Evolutionary conservation across 2,113 vertebrate species (phyloP).

Genomic region (Danionella cerebrum): DNA sequence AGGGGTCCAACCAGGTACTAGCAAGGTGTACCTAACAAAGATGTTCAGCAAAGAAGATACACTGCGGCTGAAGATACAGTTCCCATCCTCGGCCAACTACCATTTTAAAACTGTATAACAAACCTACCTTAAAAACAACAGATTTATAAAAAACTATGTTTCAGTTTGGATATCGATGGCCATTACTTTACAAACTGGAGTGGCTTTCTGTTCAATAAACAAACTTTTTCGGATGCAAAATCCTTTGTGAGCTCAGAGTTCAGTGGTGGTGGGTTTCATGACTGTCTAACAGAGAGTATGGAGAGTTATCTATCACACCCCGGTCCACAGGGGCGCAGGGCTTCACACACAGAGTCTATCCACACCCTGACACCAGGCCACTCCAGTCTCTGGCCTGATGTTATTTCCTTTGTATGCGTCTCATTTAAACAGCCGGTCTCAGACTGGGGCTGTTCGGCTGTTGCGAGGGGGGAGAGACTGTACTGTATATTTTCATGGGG

Average conservation of each 20-base stretch:
- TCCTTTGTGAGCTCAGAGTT: neutral
- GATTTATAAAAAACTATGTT: too few species aligned
- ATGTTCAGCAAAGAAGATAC: too few species aligned
- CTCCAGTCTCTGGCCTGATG: conserved; percentile 11
- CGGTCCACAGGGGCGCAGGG: neutral
- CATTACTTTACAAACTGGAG: too few species aligned
- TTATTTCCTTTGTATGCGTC: neutral
- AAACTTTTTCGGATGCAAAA: too few species aligned
- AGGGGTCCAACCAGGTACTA: too few species aligned
- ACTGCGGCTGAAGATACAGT: too few species aligned
- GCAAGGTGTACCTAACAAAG: too few species aligned
- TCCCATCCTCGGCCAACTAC: too few species aligned
- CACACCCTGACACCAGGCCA: neutral
- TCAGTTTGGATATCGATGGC: too few species aligned
- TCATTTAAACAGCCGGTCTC: neutral
- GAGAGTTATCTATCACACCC: neutral
- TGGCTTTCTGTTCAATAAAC: too few species aligned
- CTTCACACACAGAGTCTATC: neutral
- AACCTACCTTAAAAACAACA: too few species aligned
- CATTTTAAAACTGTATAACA: too few species aligned
- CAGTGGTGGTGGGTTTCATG: neutral
- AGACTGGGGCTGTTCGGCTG: neutral
- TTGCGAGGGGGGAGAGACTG: neutral
- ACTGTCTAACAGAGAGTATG: neutral
- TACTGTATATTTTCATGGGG: neutral